Conservation (phyloP, 2,797 vertebrate genomes). For the Rousettus madagascariensis region DNA sequence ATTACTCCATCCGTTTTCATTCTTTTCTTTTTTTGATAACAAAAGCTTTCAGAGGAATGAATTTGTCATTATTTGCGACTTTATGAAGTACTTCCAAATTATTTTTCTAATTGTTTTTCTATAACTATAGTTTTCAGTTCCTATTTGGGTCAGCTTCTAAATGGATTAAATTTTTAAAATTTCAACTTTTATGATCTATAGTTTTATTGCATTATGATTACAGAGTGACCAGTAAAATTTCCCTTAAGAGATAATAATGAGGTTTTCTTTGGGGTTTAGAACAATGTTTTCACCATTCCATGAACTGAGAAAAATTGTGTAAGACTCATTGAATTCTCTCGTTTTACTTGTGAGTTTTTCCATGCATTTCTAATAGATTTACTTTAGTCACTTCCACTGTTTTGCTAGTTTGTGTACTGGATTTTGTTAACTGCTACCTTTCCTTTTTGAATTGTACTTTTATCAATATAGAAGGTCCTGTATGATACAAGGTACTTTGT, state of each 20-base stretch:
- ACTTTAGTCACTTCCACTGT: neutral
- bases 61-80: slow-evolving; percentile 14
- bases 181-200: slow-evolving; percentile 18
- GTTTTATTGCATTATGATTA: slow-evolving; percentile 30
- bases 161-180: slow-evolving; percentile 18
- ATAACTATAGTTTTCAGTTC: neutral
- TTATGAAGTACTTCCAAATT: neutral
- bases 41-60: slow-evolving; percentile 16
- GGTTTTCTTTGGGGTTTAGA: slow-evolving; percentile 18
- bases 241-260: neutral
- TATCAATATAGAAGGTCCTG: neutral
- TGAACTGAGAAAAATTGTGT: neutral
- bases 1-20: neutral
- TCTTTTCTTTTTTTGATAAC: neutral
- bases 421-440: neutral
- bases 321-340: neutral
- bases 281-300: slow-evolving; percentile 9
- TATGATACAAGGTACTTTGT: neutral
- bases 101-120: slow-evolving; percentile 24
- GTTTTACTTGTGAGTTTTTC: neutral
- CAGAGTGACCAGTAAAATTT: neutral
- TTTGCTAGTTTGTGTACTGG: neutral
- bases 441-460: neutral
- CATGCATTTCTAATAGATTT: neutral
- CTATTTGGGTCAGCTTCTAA: neutral